Evolutionary conservation across 2,888 invertebrate genomes (phyloP), one percentile per base, ranked within the genome.

Genomic region (Lepidocyrtinus sp.): DNA sequence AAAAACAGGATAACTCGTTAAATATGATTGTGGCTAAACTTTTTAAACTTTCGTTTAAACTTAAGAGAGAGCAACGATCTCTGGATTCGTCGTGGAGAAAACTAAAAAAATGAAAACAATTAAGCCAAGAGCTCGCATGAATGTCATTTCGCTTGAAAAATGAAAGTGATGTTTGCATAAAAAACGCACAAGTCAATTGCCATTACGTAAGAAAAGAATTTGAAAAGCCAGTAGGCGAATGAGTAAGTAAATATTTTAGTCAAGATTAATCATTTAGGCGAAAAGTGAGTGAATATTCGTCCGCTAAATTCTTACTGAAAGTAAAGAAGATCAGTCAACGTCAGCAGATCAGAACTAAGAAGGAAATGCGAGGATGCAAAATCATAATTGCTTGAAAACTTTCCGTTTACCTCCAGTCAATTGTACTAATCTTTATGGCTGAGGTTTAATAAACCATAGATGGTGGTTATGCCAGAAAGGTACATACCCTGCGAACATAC

Each of bases 291-390:
- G 12, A 5, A 36, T 36, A 7, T 36, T 36, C 36, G 12, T 36
- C 12, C 36, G 36, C 36, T 36, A 36, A 36, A 36, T 36, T 36
- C 5, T n/a, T n/a, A n/a, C n/a, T 36, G 36, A 36, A 12, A 36
- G 36, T 36, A 36, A 74, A 67, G 75, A 45, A 75, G 75, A 75
- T 75, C 67, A 75, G 46, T 75, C 75, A 75, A 75, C 68, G 75
- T 75, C 75, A 68, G 46, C 19, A 36, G 50, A 50, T 15, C 19
- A 26, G 15, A n/a, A n/a, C 17, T 24, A 7, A 22, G 15, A 19
- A 22, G 17, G 24, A 17, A 21, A 26, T 24, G 25, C 12, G 63
- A 65, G 1, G 22, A 65, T 17, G 63, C 24, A 36, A 36, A 36
- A 36, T 5, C 12, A 36, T 36, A 36, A 36, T 36, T 36, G 12